These are phyloP conservation scores for Colius striatus DNA, from an alignment of 2,113 vertebrate species.

Conservation along the genomic window DNA sequence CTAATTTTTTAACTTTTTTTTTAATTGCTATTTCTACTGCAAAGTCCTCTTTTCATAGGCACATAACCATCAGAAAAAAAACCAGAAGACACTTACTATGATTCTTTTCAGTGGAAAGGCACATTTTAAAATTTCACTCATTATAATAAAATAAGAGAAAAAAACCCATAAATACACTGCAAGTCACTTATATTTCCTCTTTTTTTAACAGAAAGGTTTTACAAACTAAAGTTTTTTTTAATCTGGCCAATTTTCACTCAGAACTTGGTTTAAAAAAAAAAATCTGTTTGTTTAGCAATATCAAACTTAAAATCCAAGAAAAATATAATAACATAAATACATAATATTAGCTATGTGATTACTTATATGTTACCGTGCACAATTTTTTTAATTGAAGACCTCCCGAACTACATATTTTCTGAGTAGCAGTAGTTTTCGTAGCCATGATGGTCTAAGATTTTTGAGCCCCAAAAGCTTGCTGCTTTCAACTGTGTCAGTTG, in stretches of 20 bases:
- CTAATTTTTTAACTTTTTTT: background rate
- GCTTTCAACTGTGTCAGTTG: background rate
- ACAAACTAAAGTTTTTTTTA: background rate
- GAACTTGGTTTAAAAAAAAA: background rate
- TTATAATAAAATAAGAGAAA: background rate
- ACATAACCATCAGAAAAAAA: background rate
- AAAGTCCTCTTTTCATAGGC: background rate
- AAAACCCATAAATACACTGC: background rate
- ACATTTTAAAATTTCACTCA: background rate
- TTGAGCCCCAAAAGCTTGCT: conserved; percentile 1
- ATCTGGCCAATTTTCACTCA: background rate
- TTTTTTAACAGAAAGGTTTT: background rate
- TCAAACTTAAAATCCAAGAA: background rate
- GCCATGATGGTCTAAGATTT: conserved; percentile 9
- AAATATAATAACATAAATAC: background rate
- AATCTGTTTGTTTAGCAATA: background rate
- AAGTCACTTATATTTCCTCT: background rate
- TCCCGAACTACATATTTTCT: conserved; percentile 7
- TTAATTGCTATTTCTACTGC: background rate
- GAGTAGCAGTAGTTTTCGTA: background rate
- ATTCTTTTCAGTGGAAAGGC: background rate
- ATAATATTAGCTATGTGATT: background rate
- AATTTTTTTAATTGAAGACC: background rate
- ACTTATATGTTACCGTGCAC: background rate
- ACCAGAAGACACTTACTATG: background rate